Conservation (phyloP, 2,888 invertebrate species). For the Lucinisca nassula region DNA sequence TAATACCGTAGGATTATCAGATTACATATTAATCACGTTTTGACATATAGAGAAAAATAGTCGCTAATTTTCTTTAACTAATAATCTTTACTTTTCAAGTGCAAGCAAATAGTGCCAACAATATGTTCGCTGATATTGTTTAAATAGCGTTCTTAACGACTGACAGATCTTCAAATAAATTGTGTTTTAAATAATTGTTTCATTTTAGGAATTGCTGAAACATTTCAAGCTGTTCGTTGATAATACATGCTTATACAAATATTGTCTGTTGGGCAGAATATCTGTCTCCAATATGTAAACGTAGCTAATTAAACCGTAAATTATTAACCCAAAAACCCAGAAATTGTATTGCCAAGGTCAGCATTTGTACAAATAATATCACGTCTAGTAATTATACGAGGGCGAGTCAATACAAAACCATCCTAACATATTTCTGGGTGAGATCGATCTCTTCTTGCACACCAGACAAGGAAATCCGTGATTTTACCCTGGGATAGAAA, state of each 20-base stretch:
- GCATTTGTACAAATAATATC: too few relatives aligned
- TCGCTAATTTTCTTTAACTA: not conserved
- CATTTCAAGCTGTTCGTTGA: not conserved
- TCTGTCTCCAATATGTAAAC: not conserved
- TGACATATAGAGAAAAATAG: not conserved
- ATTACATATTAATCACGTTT: not conserved
- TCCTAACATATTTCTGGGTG: too few relatives aligned
- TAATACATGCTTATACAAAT: not conserved
- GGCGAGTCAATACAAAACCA: too few relatives aligned
- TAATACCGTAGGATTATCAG: not conserved
- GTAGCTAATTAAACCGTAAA: not conserved
- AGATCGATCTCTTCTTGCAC: too few relatives aligned
- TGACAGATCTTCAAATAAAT: not conserved
- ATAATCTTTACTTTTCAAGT: not conserved
- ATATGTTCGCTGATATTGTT: not conserved
- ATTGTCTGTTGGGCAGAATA: not conserved
- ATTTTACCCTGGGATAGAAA: too few relatives aligned
- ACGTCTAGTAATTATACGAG: too few relatives aligned
- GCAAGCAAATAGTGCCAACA: not conserved
- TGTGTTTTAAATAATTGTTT: not conserved
- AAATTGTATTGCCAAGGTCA: too few relatives aligned
- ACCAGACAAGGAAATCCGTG: too few relatives aligned
- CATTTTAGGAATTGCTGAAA: not conserved
- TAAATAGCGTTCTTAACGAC: not conserved
- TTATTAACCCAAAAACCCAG: not conserved